phyloP scores from a whole-genome alignment of 2,113 vertebrate species.

The Clarias gariepinus region DNA sequence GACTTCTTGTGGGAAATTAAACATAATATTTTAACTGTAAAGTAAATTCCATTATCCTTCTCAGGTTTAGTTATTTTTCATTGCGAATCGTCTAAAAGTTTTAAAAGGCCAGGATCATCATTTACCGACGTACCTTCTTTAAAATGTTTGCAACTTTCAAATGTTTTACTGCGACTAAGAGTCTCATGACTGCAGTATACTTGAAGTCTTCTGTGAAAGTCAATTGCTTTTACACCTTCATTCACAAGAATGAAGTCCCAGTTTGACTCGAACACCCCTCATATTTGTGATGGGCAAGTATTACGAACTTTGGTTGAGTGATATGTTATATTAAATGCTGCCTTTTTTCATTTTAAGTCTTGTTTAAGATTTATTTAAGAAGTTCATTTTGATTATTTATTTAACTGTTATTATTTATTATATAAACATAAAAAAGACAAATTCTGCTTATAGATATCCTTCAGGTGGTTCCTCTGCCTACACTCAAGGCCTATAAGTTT shows the following conservation, averaged over 20 bases:
- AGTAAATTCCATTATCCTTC: background rate
- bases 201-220: no score
- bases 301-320: background rate
- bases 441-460: background rate
- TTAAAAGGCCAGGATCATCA: no score
- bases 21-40: background rate
- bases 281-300: background rate
- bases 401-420: background rate
- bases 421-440: background rate
- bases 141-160: no score
- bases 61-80: background rate
- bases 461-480: slow-evolving; percentile 13
- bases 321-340: background rate
- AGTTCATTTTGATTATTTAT: background rate
- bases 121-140: no score
- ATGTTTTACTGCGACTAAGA: no score
- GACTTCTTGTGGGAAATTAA: background rate
- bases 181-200: no score
- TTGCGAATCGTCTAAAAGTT: no score
- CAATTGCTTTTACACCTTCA: no score
- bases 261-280: no score
- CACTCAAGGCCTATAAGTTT: slow-evolving; percentile 50
- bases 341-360: background rate
- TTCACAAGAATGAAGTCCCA: no score
- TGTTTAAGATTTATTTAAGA: background rate